Conservation (phyloP, 2,113 vertebrate genomes). For the Ochotona curzoniae region DNA sequence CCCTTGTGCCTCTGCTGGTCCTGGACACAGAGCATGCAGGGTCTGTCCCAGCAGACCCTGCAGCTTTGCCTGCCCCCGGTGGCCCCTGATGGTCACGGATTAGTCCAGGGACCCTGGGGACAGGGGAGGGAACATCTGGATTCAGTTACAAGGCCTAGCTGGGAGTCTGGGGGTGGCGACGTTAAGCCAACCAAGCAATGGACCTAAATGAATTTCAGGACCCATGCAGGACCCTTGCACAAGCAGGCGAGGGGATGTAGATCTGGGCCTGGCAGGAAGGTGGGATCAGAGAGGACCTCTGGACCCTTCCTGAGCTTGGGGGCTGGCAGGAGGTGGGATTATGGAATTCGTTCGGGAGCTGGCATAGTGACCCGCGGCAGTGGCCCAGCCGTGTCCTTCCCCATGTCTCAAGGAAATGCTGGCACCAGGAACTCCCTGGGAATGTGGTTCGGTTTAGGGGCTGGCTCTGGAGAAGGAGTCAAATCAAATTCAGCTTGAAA, state of each 20-base stretch:
- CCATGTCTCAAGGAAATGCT: slow-evolving; percentile 22
- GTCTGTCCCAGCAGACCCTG: slow-evolving; percentile 39
- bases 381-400: slow-evolving; percentile 33
- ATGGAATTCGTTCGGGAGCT: slow-evolving; percentile 77
- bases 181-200: not conserved
- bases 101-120: slow-evolving; percentile 76
- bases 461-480: slow-evolving; percentile 49
- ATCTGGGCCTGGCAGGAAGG: slow-evolving; percentile 66
- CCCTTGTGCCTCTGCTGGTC: not conserved
- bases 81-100: slow-evolving; percentile 73
- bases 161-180: slow-evolving; percentile 47
- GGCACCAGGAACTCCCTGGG: not conserved
- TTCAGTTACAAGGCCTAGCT: slow-evolving; percentile 64
- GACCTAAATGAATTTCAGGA: slow-evolving; percentile 80
- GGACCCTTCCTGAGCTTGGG: slow-evolving; percentile 65
- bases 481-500: slow-evolving; percentile 79
- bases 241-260: slow-evolving; percentile 16
- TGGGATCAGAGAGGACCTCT: slow-evolving; percentile 51
- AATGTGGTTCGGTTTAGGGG: slow-evolving; percentile 80
- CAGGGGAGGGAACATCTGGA: slow-evolving; percentile 71
- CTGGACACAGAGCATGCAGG: not conserved
- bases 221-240: not conserved
- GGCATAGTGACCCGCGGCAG: slow-evolving; percentile 40
- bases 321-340: slow-evolving; percentile 69
- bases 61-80: slow-evolving; percentile 37